Conservation (phyloP, 2,113 vertebrate species). For the Oxygymnocypris stewartii region DNA sequence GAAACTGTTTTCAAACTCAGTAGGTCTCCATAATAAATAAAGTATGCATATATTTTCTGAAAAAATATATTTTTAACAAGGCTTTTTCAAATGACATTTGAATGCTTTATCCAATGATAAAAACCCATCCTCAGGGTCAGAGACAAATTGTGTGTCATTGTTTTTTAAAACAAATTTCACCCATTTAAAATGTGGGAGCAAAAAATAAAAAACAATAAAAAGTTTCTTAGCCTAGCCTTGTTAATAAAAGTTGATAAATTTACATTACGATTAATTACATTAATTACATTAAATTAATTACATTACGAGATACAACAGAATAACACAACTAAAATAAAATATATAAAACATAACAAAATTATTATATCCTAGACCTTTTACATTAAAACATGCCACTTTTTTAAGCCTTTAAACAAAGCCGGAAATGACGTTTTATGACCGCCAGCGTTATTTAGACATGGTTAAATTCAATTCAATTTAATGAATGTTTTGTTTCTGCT, state of each 20-base stretch:
- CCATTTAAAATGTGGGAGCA: not conserved
- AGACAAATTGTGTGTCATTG: not conserved
- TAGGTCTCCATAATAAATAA: not conserved
- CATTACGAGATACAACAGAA: not conserved
- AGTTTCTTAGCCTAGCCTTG: too few relatives aligned
- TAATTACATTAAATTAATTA: too few relatives aligned
- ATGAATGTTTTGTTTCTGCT: not conserved
- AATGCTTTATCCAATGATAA: not conserved
- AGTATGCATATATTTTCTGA: not conserved
- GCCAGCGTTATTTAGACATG: not conserved
- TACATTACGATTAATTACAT: too few relatives aligned
- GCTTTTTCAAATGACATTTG: too few relatives aligned
- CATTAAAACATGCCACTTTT: not conserved
- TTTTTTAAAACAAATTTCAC: not conserved
- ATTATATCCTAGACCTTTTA: not conserved
- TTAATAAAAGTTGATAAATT: not conserved
- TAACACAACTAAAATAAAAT: not conserved
- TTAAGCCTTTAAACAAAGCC: not conserved
- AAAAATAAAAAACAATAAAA: too few relatives aligned
- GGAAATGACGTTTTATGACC: constrained; percentile 24
- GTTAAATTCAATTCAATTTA: not conserved
- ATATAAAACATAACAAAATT: not conserved
- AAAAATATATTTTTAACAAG: too few relatives aligned
- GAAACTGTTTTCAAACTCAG: not conserved
- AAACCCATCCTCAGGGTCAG: not conserved